Base-by-base conservation (phyloP, 1,140 invertebrate species). In the Leptinotarsa defecta region DNA sequence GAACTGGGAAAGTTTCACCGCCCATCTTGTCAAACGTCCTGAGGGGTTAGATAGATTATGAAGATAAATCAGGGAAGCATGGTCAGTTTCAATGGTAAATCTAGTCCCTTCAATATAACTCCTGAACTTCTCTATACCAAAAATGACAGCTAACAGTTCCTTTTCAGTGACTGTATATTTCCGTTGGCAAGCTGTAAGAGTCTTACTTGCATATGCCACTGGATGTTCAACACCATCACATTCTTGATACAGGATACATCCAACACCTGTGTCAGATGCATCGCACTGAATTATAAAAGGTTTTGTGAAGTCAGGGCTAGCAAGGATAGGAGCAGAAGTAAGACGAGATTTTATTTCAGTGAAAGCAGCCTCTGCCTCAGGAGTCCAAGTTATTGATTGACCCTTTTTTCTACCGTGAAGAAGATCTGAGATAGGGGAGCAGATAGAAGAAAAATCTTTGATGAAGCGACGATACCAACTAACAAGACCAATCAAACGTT, bases 71-170 rank as follows among this genome's bases (percentile, higher is more conserved):
- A 90, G 77, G 15, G 84, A 81, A 20, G 82, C 78, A 73, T 88
- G 87, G 73, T 90, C 88, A 0, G 88, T 89, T 17, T 86, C 76
- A 1, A 89, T 82, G 3, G 68, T 85, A 71, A 90, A 88, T 5
- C 83, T 71, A 4, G 74, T 83, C 2, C 84, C 84, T 71, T 86
- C 82, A 5, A 89, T 64, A 81, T 86, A 89, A 43, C 76, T 74
- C 20, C 81, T 48, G 64, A 87, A 85, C 65, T 87, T 84, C 72
- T 87, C 76, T 2, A 89, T 78, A 4, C 82, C 84, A 76, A 80
- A 83, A 3, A 89, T 67, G 13, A 89, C 80, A 0, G 86, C 86
- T 27, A 89, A 76, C 57, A 83, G 85, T 84, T 90, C 88, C 71
- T 82, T 80, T 79, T 90, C 87, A 1, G 85, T 87, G 4, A 80